These are phyloP conservation scores for Poecilia picta DNA, from an alignment of 2,797 vertebrate species.

Conservation along the genomic window DNA sequence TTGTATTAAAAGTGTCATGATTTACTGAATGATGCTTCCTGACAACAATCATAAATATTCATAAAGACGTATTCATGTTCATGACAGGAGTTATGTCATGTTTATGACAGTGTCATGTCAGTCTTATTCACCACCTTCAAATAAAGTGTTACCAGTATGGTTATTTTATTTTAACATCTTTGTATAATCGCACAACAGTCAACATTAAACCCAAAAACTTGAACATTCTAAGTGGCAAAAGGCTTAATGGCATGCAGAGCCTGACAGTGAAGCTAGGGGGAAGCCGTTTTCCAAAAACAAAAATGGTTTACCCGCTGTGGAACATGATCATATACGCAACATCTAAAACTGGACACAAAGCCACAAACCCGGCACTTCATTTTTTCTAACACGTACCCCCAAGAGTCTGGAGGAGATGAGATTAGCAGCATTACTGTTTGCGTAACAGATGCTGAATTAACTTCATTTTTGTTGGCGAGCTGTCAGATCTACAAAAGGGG, in stretches of 20 bases:
- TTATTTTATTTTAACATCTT: too few relatives aligned
- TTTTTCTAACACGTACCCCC: slow-evolving; percentile 20
- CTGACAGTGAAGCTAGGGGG: background rate
- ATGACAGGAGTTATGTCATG: too few relatives aligned
- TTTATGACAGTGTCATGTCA: too few relatives aligned
- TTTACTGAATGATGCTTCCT: too few relatives aligned
- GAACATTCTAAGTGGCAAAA: background rate
- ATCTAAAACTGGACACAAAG: background rate
- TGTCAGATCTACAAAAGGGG: slow-evolving; percentile 9
- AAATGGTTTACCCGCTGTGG: background rate
- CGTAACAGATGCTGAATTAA: slow-evolving; percentile 20
- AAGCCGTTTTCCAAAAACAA: background rate
- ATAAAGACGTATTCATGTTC: too few relatives aligned
- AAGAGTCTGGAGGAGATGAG: slow-evolving; percentile 28
- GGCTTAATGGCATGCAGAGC: background rate
- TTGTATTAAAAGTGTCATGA: too few relatives aligned
- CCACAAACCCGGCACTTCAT: background rate
- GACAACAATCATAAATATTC: too few relatives aligned
- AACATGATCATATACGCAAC: background rate
- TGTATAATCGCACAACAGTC: background rate
- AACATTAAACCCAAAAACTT: background rate
- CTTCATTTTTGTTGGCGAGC: slow-evolving; percentile 44
- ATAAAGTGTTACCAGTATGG: too few relatives aligned
- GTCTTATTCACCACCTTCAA: too few relatives aligned
- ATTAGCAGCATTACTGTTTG: slow-evolving; percentile 45